Conservation (phyloP, 2,797 vertebrate genomes). For the Halcyon smyrnensis region DNA sequence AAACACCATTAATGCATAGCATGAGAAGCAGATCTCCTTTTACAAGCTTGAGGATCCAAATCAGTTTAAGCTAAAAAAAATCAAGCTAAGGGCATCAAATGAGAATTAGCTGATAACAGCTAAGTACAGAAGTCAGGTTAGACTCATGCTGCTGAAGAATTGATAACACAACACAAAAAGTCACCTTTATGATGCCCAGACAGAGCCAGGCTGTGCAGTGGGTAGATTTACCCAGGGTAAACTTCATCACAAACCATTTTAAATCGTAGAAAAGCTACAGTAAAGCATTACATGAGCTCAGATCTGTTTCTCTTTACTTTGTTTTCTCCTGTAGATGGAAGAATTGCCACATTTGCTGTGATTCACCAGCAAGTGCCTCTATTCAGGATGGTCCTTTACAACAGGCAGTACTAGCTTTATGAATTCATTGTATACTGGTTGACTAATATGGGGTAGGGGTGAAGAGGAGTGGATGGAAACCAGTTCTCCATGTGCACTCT, state of each 20-base stretch:
- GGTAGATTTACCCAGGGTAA: not conserved
- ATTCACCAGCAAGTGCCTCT: not conserved
- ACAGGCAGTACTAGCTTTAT: not conserved
- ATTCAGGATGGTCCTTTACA: not conserved
- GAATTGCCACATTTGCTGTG: not conserved
- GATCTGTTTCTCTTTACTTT: not conserved
- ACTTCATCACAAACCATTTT: not conserved
- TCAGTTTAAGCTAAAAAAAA: not conserved
- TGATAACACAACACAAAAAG: not conserved
- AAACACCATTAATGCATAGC: not conserved
- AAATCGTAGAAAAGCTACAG: not conserved
- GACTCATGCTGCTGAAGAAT: accelerated
- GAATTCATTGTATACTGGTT: not conserved
- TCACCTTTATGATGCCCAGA: not conserved
- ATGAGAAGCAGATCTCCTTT: not conserved
- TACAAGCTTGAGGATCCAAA: not conserved
- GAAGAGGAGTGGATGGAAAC: not conserved
- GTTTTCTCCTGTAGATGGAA: not conserved
- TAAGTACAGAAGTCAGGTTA: not conserved
- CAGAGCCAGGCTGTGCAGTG: not conserved
- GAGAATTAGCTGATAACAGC: not conserved
- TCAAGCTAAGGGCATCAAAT: not conserved
- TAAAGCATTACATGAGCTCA: not conserved
- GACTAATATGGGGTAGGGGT: accelerated
- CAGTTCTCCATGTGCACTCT: not conserved